Evolutionary conservation across 2,888 invertebrate species (phyloP).

Genomic region (Nomada hirtipes): DNA sequence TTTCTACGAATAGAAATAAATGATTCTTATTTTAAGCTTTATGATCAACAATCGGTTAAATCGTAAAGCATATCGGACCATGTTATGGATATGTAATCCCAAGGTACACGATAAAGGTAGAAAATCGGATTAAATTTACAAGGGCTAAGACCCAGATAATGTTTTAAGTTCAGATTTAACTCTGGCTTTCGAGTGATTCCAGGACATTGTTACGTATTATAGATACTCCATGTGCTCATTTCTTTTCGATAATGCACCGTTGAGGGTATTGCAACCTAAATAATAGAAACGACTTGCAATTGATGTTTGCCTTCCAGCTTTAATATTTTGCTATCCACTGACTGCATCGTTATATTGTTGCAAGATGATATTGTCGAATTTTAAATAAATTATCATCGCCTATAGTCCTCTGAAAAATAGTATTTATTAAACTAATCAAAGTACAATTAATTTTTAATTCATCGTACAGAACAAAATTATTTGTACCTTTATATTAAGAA

Average conservation of each 20-base stretch:
- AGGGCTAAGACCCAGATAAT: conserved; percentile 16
- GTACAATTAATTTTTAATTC: too few relatives aligned
- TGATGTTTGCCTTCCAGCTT: neutral
- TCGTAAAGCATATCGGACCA: neutral
- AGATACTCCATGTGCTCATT: neutral
- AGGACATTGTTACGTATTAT: neutral
- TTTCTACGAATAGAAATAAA: too few relatives aligned
- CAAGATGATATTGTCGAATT: too few relatives aligned
- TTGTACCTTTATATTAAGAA: too few relatives aligned
- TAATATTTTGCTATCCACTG: neutral
- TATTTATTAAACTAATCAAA: too few relatives aligned
- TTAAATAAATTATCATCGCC: too few relatives aligned
- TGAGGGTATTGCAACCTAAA: neutral
- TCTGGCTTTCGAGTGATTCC: neutral
- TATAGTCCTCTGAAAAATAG: too few relatives aligned
- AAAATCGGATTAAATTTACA: conserved; percentile 51
- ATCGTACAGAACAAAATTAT: too few relatives aligned
- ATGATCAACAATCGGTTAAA: neutral
- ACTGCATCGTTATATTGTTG: too few relatives aligned
- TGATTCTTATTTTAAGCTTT: neutral
- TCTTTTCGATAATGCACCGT: conserved; percentile 1
- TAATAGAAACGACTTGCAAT: neutral
- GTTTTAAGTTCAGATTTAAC: conserved; percentile 28
- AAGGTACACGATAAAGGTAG: conserved; percentile 14
- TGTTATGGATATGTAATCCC: conserved; percentile 10